Evolutionary conservation across 1,140 invertebrate genomes (phyloP).

Genomic region (Temnothorax curvispinosus): DNA sequence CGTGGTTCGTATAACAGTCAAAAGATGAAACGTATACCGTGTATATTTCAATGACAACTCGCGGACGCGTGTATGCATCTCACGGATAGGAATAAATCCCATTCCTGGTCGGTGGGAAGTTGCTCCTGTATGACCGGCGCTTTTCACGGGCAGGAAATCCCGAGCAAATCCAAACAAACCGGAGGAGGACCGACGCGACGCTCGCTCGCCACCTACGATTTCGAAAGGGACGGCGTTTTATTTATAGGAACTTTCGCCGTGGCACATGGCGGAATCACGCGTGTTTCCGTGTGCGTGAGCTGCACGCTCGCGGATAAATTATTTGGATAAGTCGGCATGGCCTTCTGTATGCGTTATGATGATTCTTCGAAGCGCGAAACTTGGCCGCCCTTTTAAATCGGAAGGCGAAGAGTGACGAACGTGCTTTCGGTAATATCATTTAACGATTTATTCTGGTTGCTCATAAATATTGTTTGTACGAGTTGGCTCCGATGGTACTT

Average conservation of each 20-base stretch:
- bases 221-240: conserved; percentile 74
- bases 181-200: conserved; percentile 63
- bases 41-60: conserved; percentile 43
- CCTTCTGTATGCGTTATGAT: conserved; percentile 17
- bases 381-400: conserved; percentile 24
- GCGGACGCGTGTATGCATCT: conserved; percentile 21
- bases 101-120: conserved; percentile 54
- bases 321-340: conserved; percentile 75
- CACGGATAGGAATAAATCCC: conserved; percentile 70
- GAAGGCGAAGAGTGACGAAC: neutral
- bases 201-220: conserved; percentile 73
- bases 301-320: conserved; percentile 72
- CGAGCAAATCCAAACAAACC: conserved; percentile 75
- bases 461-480: neutral
- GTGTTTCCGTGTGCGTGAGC: conserved; percentile 66
- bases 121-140: conserved; percentile 46
- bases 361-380: conserved; percentile 59
- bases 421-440: conserved; percentile 15
- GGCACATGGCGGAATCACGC: conserved; percentile 76
- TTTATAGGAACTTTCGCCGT: conserved; percentile 74
- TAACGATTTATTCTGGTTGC: neutral
- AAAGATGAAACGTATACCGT: conserved; percentile 50
- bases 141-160: conserved; percentile 74
- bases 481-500: neutral
- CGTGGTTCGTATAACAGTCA: neutral